These are phyloP conservation scores for Drosophila paranaensis DNA, from an alignment of 2,888 invertebrate genomes.

Conservation along the genomic window DNA sequence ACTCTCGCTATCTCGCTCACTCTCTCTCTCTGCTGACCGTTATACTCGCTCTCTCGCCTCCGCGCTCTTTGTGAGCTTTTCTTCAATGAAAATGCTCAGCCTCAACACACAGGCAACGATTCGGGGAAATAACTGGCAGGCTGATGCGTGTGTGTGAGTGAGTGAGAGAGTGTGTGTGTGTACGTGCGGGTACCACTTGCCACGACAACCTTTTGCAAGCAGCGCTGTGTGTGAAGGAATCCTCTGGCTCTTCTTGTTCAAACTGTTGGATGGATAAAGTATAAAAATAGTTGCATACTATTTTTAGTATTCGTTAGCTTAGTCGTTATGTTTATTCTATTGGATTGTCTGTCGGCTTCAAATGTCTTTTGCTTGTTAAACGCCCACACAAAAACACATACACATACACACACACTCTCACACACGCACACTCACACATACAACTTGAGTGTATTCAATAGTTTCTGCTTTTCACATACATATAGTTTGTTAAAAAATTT, in stretches of 20 bases:
- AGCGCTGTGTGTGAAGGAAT: conserved; percentile 56
- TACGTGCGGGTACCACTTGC: conserved; percentile 70
- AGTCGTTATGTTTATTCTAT: conserved; percentile 35
- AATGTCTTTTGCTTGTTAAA: conserved; percentile 16
- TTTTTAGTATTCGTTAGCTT: conserved; percentile 58
- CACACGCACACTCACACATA: conserved; percentile 1
- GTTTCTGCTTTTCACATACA: background rate
- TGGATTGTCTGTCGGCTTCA: conserved; percentile 14
- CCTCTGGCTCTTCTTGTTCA: conserved; percentile 61
- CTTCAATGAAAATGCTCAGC: conserved; percentile 73
- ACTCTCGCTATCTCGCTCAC: conserved; percentile 13
- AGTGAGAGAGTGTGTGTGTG: conserved; percentile 36
- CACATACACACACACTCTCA: conserved; percentile 1
- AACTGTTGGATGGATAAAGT: conserved; percentile 55
- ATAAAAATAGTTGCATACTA: conserved; percentile 70
- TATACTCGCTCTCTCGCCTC: conserved; percentile 8
- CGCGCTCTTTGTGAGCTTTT: conserved; percentile 45
- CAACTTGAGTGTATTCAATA: conserved; percentile 6
- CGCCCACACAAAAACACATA: conserved; percentile 19
- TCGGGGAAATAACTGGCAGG: conserved; percentile 42
- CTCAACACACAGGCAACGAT: conserved; percentile 41
- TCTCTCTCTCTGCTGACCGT: background rate
- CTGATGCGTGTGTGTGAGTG: conserved; percentile 28
- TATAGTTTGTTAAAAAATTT: conserved; percentile 18
- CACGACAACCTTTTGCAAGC: conserved; percentile 71